Conservation (phyloP, 1,140 invertebrate genomes). For the Orussus abietinus region DNA sequence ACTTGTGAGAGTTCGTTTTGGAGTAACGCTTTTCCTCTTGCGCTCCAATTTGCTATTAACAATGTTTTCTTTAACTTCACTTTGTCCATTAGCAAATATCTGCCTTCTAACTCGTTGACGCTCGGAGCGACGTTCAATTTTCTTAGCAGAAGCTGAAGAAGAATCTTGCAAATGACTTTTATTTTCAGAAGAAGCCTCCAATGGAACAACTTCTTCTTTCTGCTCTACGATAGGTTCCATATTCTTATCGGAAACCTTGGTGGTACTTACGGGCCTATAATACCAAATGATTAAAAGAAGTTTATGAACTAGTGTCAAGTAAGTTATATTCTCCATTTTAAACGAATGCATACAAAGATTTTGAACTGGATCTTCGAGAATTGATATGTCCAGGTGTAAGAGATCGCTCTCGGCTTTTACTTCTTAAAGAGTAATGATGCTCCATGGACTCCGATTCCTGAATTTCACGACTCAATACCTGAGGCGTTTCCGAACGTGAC, state of each 20-base stretch:
- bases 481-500: constrained; percentile 46
- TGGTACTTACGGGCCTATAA: constrained; percentile 22
- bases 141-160: constrained; percentile 13
- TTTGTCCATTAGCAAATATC: constrained; percentile 38
- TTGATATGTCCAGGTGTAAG: constrained; percentile 44
- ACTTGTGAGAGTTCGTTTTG: constrained; percentile 33
- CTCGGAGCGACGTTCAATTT: constrained; percentile 40
- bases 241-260: constrained; percentile 30
- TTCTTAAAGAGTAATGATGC: constrained; percentile 41
- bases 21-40: constrained; percentile 27
- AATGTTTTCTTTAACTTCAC: constrained; percentile 26
- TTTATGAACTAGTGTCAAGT: not conserved
- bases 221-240: constrained; percentile 35
- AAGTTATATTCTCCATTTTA: not conserved
- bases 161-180: constrained; percentile 26
- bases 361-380: constrained; percentile 33
- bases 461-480: constrained; percentile 24
- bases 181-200: constrained; percentile 8
- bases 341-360: constrained; percentile 29
- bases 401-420: constrained; percentile 40
- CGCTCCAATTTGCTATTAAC: constrained; percentile 16
- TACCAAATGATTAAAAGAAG: constrained; percentile 1
- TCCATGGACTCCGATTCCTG: constrained; percentile 31
- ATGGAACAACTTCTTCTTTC: constrained; percentile 15
- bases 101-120: constrained; percentile 42